phyloP scores from a whole-genome alignment of 2,113 vertebrate species.

The Pithys albifrons region DNA sequence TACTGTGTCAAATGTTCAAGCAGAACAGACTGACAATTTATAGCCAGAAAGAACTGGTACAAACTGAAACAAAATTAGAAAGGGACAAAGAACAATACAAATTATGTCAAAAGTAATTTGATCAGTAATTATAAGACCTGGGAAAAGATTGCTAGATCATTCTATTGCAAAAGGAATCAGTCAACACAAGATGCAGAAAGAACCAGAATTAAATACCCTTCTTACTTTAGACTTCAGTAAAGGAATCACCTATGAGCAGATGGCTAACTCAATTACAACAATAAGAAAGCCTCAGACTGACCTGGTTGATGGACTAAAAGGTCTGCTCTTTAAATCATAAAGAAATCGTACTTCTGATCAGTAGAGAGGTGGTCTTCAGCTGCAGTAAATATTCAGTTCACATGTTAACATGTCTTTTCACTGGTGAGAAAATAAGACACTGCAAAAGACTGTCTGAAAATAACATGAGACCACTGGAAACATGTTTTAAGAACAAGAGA shows the following conservation, averaged over 20 bases:
- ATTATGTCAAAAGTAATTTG: not conserved
- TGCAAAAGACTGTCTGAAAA: not conserved
- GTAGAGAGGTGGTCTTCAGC: not conserved
- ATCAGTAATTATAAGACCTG: not conserved
- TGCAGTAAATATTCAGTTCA: not conserved
- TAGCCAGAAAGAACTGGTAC: not conserved
- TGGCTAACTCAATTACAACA: not conserved
- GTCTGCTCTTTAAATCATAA: not conserved
- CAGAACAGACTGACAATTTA: not conserved
- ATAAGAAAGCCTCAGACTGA: not conserved
- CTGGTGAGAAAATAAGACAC: not conserved
- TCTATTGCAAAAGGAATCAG: not conserved
- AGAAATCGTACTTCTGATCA: not conserved
- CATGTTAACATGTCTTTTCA: not conserved
- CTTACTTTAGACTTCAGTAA: not conserved
- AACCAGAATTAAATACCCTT: not conserved
- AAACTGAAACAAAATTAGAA: not conserved
- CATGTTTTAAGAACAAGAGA: not conserved
- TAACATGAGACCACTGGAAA: not conserved
- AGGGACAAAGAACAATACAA: not conserved
- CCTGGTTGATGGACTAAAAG: not conserved
- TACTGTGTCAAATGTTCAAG: not conserved
- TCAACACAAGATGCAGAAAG: not conserved
- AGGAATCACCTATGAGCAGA: not conserved
- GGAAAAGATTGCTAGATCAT: not conserved